A percentile compares a stretch with the other conserved stretches of the same genome.
Conservation (phyloP, 1,140 invertebrate species). For the Ridgeia piscesae region DNA sequence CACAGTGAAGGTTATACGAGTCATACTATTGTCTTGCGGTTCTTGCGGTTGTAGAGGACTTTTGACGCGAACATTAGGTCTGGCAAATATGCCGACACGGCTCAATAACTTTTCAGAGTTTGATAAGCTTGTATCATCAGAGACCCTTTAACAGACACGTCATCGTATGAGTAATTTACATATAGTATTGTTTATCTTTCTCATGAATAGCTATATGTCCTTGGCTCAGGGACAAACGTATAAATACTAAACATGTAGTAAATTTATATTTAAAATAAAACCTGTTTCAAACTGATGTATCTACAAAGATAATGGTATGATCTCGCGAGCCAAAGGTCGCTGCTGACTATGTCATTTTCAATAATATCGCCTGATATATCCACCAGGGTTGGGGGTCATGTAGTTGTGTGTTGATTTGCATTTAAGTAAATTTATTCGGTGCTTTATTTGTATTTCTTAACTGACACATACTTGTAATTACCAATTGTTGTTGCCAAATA, state of each 20-base stretch:
- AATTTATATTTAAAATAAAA: no score
- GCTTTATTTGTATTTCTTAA: no score
- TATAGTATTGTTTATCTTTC: background rate
- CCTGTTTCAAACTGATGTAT: no score
- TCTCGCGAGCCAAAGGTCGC: no score
- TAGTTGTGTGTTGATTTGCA: no score
- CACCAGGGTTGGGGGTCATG: no score
- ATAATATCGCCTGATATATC: no score
- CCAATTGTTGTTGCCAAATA: no score
- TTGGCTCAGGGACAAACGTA: background rate
- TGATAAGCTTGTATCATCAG: background rate
- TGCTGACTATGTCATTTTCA: no score
- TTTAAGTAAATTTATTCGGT: no score
- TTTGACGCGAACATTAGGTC: background rate
- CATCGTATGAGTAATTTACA: background rate
- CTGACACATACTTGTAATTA: no score
- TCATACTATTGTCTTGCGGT: background rate
- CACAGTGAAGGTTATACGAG: constrained; percentile 55
- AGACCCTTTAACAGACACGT: background rate
- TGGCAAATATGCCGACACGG: background rate
- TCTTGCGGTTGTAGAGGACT: background rate
- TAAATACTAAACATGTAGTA: background rate
- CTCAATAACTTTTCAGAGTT: background rate
- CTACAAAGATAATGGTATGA: no score
- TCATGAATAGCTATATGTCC: background rate